Conservation (phyloP, 2,113 vertebrate species). For the Hippotragus niger region DNA sequence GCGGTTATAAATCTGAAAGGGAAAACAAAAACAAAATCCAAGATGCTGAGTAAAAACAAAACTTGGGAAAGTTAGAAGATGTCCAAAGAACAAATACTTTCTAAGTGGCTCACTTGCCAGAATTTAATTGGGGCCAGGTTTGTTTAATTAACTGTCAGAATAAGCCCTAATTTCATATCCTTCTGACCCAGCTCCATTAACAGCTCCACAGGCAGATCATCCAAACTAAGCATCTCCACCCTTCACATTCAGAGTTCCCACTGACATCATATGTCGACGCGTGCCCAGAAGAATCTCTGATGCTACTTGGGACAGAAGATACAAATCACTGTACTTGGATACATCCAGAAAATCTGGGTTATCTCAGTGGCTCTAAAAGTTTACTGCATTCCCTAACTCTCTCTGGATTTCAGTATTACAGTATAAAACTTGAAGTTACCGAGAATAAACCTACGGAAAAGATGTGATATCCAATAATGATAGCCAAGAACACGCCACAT, state of each 20-base stretch:
- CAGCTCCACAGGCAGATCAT: neutral
- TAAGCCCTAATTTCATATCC: conserved; percentile 32
- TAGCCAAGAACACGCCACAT: neutral
- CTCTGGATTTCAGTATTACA: neutral
- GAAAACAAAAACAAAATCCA: conserved; percentile 63
- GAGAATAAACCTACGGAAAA: neutral
- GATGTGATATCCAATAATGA: neutral
- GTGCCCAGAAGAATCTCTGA: conserved; percentile 9
- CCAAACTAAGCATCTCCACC: conserved; percentile 49
- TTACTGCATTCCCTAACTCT: neutral
- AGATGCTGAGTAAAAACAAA: conserved; percentile 41
- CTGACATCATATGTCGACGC: conserved; percentile 21
- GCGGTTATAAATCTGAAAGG: conserved; percentile 91
- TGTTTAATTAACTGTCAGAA: conserved; percentile 46
- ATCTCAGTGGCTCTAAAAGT: neutral
- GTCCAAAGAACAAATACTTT: conserved; percentile 32
- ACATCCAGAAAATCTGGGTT: neutral
- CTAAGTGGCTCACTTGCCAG: conserved; percentile 17
- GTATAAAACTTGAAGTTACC: neutral
- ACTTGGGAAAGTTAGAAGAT: neutral
- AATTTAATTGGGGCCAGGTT: neutral
- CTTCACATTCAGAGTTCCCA: conserved; percentile 54
- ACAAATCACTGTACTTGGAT: neutral
- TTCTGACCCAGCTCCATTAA: conserved; percentile 52
- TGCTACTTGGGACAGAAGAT: neutral